Evolutionary conservation across 2,888 invertebrate species (phyloP).

Genomic region (Acanthococcus lagerstroemiae): DNA sequence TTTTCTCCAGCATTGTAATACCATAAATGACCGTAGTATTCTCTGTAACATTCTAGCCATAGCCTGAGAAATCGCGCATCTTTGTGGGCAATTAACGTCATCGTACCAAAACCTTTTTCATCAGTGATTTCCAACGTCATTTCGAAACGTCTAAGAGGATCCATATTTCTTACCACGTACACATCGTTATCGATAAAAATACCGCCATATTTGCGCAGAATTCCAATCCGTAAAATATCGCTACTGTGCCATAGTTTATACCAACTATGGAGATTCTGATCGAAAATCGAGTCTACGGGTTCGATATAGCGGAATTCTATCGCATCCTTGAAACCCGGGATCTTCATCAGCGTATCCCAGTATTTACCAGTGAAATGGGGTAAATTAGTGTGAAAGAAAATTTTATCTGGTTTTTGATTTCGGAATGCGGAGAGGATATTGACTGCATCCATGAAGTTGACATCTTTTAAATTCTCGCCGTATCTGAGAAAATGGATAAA

Average conservation of each 20-base stretch:
- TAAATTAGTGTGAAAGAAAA: slow-evolving; percentile 39
- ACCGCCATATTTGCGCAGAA: slow-evolving; percentile 40
- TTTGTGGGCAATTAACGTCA: slow-evolving; percentile 38
- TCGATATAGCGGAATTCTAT: slow-evolving; percentile 34
- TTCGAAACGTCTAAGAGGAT: slow-evolving; percentile 39
- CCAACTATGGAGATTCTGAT: slow-evolving; percentile 35
- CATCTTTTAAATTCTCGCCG: slow-evolving; percentile 30
- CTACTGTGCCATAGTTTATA: slow-evolving; percentile 34
- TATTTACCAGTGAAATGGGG: slow-evolving; percentile 34
- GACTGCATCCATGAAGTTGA: slow-evolving; percentile 36
- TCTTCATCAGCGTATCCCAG: slow-evolving; percentile 35
- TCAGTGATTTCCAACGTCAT: slow-evolving; percentile 39
- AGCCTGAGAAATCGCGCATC: slow-evolving; percentile 39
- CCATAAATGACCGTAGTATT: slow-evolving; percentile 38
- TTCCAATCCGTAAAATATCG: slow-evolving; percentile 36
- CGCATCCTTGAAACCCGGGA: slow-evolving; percentile 32
- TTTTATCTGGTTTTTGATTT: slow-evolving; percentile 39
- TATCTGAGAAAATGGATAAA: slow-evolving; percentile 39
- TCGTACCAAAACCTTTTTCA: slow-evolving; percentile 33
- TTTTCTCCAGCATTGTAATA: slow-evolving; percentile 43
- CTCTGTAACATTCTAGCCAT: slow-evolving; percentile 39
- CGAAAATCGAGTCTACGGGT: slow-evolving; percentile 41
- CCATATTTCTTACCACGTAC: slow-evolving; percentile 39
- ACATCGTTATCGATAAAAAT: slow-evolving; percentile 41
- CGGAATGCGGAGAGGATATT: slow-evolving; percentile 36